These are phyloP conservation scores for Bombyx huttoni DNA, from an alignment of 2,888 invertebrate genomes.

Conservation along the genomic window DNA sequence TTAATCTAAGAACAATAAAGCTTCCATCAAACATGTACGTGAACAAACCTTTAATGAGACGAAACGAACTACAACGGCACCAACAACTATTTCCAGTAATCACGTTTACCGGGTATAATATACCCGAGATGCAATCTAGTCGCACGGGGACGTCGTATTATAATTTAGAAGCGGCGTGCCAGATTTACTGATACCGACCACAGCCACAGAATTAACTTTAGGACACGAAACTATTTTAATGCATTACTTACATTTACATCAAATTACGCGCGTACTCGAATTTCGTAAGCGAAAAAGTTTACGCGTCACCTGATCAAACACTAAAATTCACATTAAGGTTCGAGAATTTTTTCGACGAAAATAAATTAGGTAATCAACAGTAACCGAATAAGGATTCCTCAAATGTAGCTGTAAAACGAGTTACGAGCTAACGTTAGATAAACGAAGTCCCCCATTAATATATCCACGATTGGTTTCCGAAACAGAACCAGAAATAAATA, in stretches of 20 bases:
- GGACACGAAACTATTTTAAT: background rate
- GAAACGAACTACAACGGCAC: background rate
- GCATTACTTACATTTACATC: background rate
- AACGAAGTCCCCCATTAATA: constrained; percentile 43
- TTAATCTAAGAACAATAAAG: background rate
- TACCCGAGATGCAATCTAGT: background rate
- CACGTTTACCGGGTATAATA: background rate
- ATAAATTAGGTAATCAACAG: background rate
- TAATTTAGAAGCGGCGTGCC: constrained; percentile 19
- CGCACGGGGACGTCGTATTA: background rate
- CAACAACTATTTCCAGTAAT: background rate
- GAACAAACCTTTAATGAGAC: background rate
- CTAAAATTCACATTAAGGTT: too few relatives aligned
- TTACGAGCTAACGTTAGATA: constrained; percentile 64
- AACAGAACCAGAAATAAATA: constrained; percentile 57
- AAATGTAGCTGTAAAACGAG: constrained; percentile 38
- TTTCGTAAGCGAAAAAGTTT: too few relatives aligned
- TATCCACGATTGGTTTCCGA: constrained; percentile 32
- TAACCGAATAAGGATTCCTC: constrained; percentile 9
- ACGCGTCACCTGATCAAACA: too few relatives aligned
- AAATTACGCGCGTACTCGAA: background rate
- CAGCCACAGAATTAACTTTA: background rate
- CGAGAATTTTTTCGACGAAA: background rate
- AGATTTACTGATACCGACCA: constrained; percentile 17
- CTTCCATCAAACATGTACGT: background rate